Evolutionary conservation across 2,888 invertebrate species (phyloP), one percentile per base, ranked within the genome.

Genomic region (Saturnia japonica): DNA sequence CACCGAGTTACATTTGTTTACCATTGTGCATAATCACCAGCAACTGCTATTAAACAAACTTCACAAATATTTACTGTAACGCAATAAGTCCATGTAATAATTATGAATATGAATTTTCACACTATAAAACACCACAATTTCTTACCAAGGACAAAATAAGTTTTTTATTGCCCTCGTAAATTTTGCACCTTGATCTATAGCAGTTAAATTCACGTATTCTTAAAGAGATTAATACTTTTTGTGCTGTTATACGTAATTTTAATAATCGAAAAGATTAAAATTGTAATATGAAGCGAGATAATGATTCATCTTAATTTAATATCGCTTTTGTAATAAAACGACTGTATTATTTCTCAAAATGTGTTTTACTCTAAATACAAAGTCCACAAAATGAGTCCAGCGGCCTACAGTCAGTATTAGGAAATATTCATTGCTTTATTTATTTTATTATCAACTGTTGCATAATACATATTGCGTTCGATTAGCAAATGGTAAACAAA

Each of bases 1-100:
- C 88, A 83, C 87, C 86, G 81, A 80, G 74, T 79, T 82, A 77
- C 75, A 78, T 81, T 82, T 85, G 86, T 86, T 86, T 85, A 87
- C 86, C 83, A 85, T 84, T 84, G 82, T 83, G 76, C 83, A 82
- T 81, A 85, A 83, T 84, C 81, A 80, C 79, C 76, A 72, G 74
- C 78, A 79, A 78, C 77, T 81, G 79, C 78, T 80, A 72, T 78
- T 80, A 81, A 80, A 79, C 76, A 78, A 74, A 78, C 79, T 77
- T 75, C 71, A 72, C 76, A 74, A 76, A 75, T 74, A 72, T 75
- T 73, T 70, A 72, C 71, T 72, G 47, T 66, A 73, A 74, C 74
- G 68, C 74, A 34, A 34, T 34, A 34, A 34, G 72, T 76, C 74
- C 75, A 76, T 74, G 3, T 54, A 54, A 1, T 60, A n/a, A 57